Evolutionary conservation across 2,113 vertebrate species (phyloP).

Genomic region (Microtus montanus): DNA sequence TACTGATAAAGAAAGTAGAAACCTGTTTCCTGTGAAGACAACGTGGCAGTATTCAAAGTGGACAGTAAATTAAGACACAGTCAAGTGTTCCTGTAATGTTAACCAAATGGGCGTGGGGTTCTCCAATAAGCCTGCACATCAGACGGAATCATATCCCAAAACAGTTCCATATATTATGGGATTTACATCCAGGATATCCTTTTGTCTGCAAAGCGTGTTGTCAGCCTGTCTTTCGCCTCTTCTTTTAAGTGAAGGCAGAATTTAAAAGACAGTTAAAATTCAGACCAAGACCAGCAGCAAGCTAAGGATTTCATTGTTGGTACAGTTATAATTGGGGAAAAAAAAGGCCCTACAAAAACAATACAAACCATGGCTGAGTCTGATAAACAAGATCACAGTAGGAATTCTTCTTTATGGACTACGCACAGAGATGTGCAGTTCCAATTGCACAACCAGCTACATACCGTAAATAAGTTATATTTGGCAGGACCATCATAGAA

Average conservation of each 20-base stretch:
- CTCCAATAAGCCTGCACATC: conserved; percentile 65
- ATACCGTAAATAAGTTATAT: conserved; percentile 39
- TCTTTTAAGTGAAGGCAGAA: conserved; percentile 35
- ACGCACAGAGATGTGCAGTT: conserved; percentile 12
- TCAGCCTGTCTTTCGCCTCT: conserved; percentile 16
- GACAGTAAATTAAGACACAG: conserved; percentile 78
- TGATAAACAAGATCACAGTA: conserved; percentile 47
- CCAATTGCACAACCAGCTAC: conserved; percentile 10
- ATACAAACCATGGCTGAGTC: not conserved
- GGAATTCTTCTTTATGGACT: conserved; percentile 33
- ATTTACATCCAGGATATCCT: conserved; percentile 67
- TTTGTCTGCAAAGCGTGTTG: conserved; percentile 65
- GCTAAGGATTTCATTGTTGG: conserved; percentile 2
- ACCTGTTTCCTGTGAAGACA: conserved; percentile 79
- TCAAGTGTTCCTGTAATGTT: conserved; percentile 74
- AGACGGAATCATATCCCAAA: conserved; percentile 68
- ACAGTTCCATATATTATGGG: conserved; percentile 43
- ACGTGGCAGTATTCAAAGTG: conserved; percentile 83
- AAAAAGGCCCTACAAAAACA: not conserved
- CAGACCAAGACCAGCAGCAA: not conserved
- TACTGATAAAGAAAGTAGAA: conserved; percentile 86
- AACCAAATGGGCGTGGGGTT: conserved; percentile 75
- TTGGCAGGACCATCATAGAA: conserved; percentile 42
- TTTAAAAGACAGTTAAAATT: conserved; percentile 56
- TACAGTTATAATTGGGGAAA: conserved; percentile 12